Evolutionary conservation across 2,888 invertebrate genomes (phyloP), one percentile per base, ranked within the genome.

Genomic region (Melanargia galathea): DNA sequence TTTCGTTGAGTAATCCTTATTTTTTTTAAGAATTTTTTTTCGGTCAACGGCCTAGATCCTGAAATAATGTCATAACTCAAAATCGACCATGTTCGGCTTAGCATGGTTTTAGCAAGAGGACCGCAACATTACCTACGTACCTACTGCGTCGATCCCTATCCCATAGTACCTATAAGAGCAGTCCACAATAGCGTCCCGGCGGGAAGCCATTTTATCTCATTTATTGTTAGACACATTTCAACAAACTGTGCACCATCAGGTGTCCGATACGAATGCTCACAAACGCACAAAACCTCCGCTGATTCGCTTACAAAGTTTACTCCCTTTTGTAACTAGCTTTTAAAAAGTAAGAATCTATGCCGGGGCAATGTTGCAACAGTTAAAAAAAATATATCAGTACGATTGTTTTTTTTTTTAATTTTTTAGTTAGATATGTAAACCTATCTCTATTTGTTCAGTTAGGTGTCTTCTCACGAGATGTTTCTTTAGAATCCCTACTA

Each of bases 111-210:
- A 16, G 8, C 2, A 7, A 7, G 43, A 43, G 43, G 43, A 43
- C 7, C 8, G n/a, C 33, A 35, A 11, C 80, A 76, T 58, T 70
- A 77, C 74, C 79, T 78, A 80, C 71, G 74, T 71, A 71, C 71
- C 74, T 71, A 71, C 75, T 74, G 76, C 75, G 64, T 72, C 77
- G 75, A 76, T 73, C 73, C 56, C 69, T 74, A 66, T 74, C 71
- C 77, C 77, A 70, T 76, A 87, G 86, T 86, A 90, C 71, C 77
- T 76, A 70, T 76, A 87, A 86, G 87, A 90, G 89, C 90, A 87
- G 70, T 66, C 75, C 69, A 90, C 89, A 90, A 89, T 85, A 77
- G 85, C 76, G 82, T 40, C 83, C 90, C 90, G 83, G 84, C 83
- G 81, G 87, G 66, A 82, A 75, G 81, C 79, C 82, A 82, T 84